These are phyloP conservation scores for Pseudomyrmex sp. DNA, from an alignment of 1,140 invertebrate genomes.

Conservation along the genomic window DNA sequence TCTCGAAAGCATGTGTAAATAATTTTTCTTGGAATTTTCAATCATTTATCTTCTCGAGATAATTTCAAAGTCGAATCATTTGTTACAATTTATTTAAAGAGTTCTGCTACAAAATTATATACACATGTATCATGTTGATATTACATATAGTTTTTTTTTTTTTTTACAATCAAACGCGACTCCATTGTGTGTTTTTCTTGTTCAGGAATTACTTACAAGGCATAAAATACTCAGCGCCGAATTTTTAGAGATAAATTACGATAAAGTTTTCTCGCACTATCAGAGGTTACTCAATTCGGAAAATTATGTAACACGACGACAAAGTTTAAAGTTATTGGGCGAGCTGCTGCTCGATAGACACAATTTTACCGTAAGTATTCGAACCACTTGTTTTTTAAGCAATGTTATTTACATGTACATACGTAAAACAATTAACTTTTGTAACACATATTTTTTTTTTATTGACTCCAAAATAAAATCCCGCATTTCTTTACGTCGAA, in stretches of 20 bases:
- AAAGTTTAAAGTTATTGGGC: slow-evolving; percentile 98
- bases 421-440: no score
- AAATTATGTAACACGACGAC: slow-evolving; percentile 99
- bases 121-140: no score
- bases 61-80: no score
- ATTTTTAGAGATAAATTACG: slow-evolving; percentile 99
- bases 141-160: no score
- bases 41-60: no score
- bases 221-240: slow-evolving; percentile 99
- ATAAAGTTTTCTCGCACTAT: slow-evolving; percentile 98
- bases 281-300: slow-evolving; percentile 98
- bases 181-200: slow-evolving; percentile 18
- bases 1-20: no score
- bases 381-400: no score
- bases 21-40: no score
- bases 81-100: neutral
- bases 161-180: neutral
- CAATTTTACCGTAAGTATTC: slow-evolving; percentile 96
- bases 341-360: slow-evolving; percentile 99
- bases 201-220: slow-evolving; percentile 97
- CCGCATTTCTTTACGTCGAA: no score
- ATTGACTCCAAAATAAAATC: no score
- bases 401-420: no score
- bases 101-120: slow-evolving; percentile 1
- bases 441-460: no score